Conservation (phyloP, 2,888 invertebrate genomes). For the Halictus quadricinctus region DNA sequence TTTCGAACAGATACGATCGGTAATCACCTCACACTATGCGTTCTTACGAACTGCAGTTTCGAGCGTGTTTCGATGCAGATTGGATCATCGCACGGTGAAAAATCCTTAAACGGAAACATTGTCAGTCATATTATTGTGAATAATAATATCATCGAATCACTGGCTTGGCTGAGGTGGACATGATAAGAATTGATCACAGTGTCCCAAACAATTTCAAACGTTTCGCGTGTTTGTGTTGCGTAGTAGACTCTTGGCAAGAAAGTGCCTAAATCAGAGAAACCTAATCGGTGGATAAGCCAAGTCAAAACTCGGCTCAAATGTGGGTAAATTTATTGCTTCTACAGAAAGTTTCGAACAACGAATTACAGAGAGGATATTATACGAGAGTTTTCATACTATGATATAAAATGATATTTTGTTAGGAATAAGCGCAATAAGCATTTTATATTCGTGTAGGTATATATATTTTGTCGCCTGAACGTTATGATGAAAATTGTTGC, state of each 20-base stretch:
- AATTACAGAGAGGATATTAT: neutral
- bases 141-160: neutral
- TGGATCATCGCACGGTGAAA: conserved; percentile 4
- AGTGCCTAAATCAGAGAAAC: neutral
- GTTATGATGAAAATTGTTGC: neutral
- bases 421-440: neutral
- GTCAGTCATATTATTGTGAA: neutral
- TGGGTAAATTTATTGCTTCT: neutral
- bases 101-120: conserved; percentile 11
- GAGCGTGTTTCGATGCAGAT: conserved; percentile 21
- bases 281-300: neutral
- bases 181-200: neutral
- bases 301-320: neutral
- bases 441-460: too few relatives aligned
- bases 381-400: neutral
- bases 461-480: neutral
- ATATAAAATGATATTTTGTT: neutral
- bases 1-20: neutral
- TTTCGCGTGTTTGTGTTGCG: neutral
- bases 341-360: neutral
- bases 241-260: conserved; percentile 3
- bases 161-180: neutral
- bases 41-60: conserved; percentile 15
- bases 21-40: conserved; percentile 2
- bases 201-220: neutral